Percentiles rank a stretch among this genome's conserved stretches.
phyloP scores from a whole-genome alignment of 2,113 vertebrate species.

The Entelurus aequoreus region DNA sequence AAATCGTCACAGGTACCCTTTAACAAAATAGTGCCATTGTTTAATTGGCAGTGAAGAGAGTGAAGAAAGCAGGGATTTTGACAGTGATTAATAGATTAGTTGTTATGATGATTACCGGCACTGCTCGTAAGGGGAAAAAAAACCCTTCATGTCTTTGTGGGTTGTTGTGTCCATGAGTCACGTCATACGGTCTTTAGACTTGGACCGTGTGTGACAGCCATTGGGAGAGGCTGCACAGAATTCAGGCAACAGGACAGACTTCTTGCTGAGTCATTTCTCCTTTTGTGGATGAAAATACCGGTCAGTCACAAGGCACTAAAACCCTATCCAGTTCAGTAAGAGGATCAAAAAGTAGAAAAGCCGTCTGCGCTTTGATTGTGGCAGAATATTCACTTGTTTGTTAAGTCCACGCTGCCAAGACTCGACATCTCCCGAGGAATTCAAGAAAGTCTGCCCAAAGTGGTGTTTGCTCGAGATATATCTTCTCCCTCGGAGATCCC shows the following conservation, averaged over 20 bases:
- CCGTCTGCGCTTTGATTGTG: not conserved
- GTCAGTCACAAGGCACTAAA: conserved; percentile 32
- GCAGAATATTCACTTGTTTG: conserved; percentile 5
- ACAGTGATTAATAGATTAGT: not conserved
- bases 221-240: conserved; percentile 1
- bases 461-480: conserved; percentile 3
- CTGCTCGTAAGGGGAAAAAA: not conserved
- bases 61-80: not conserved
- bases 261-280: conserved; percentile 40
- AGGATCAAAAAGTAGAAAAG: conserved; percentile 12
- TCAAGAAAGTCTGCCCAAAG: conserved; percentile 2
- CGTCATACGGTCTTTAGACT: not conserved
- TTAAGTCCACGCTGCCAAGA: conserved; percentile 11
- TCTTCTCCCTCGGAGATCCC: conserved; percentile 24
- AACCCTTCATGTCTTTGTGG: not conserved
- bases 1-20: no score
- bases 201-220: conserved; percentile 9
- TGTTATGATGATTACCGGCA: conserved; percentile 3
- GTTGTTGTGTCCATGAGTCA: not conserved
- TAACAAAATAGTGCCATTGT: no score
- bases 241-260: conserved; percentile 7
- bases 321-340: conserved; percentile 17
- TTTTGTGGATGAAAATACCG: conserved; percentile 20
- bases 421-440: conserved; percentile 9
- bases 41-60: no score